A percentile compares a stretch with the other conserved stretches of the same genome.
Evolutionary conservation across 2,797 vertebrate genomes (phyloP).

Genomic region (Perdix hodgsoniae): DNA sequence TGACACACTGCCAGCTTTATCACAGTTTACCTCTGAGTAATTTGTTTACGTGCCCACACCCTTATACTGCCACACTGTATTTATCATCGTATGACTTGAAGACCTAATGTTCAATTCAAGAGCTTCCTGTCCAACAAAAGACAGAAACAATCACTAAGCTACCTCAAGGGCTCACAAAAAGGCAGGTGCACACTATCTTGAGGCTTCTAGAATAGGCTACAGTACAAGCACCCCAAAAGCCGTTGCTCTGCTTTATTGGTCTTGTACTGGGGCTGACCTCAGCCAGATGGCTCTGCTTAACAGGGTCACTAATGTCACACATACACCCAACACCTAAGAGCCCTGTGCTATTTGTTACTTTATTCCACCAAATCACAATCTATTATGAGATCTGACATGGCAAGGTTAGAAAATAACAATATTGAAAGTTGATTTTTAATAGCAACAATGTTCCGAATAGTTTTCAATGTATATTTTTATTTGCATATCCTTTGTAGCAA

Average conservation of each 20-base stretch:
- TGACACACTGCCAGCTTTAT: conserved; percentile 16
- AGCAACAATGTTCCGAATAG: neutral
- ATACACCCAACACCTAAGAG: neutral
- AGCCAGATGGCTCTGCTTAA: neutral
- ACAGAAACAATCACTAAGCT: neutral
- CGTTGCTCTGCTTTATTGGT: neutral
- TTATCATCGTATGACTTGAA: neutral
- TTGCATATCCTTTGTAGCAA: neutral
- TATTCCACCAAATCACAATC: neutral
- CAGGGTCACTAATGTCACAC: neutral
- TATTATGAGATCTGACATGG: neutral
- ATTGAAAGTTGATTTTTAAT: neutral
- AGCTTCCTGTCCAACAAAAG: neutral
- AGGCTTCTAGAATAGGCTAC: neutral
- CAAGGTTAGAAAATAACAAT: neutral
- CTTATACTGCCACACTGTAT: neutral
- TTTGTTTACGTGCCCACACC: conserved; percentile 17
- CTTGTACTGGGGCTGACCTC: neutral
- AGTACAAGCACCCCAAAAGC: neutral
- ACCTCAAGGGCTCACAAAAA: neutral
- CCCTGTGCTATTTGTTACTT: neutral
- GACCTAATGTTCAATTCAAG: neutral
- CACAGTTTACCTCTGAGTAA: conserved; percentile 9
- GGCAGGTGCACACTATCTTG: fast-evolving
- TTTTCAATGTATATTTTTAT: neutral